Conservation (phyloP, 2,113 vertebrate genomes). For the Illadopsis cleaveri region DNA sequence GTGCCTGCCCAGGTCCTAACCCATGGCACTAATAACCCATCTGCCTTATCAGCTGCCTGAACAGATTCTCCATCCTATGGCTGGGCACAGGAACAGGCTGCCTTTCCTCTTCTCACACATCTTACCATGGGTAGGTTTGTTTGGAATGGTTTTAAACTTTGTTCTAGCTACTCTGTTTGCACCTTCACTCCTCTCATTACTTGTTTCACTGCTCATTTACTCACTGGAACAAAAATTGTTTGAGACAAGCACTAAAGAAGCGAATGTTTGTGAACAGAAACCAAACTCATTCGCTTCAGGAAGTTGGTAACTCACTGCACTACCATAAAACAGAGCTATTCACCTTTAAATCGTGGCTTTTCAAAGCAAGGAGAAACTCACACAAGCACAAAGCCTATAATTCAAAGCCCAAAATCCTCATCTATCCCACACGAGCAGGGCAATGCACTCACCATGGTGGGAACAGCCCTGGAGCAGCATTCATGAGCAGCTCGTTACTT, state of each 20-base stretch:
- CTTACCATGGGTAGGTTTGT: neutral
- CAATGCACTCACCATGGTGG: neutral
- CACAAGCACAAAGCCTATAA: neutral
- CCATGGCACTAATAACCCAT: neutral
- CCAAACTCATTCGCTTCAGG: neutral
- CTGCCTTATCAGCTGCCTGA: neutral
- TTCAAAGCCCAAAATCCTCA: neutral
- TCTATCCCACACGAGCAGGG: neutral
- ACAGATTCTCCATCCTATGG: neutral
- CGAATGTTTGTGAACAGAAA: fast-evolving
- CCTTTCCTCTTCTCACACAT: neutral
- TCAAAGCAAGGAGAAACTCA: neutral
- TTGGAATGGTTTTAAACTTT: neutral
- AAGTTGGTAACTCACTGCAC: neutral
- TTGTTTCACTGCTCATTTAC: neutral
- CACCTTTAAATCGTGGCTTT: neutral
- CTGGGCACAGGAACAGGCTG: neutral
- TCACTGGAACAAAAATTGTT: neutral
- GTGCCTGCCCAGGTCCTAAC: neutral
- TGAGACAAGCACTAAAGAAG: neutral
- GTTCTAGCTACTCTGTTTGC: neutral
- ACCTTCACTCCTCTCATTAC: neutral
- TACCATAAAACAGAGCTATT: neutral
- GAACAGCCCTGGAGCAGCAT: neutral
- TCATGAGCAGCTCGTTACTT: fast-evolving